Conservation (phyloP, 2,888 invertebrate genomes). For the Caenorhabditis sp. region DNA sequence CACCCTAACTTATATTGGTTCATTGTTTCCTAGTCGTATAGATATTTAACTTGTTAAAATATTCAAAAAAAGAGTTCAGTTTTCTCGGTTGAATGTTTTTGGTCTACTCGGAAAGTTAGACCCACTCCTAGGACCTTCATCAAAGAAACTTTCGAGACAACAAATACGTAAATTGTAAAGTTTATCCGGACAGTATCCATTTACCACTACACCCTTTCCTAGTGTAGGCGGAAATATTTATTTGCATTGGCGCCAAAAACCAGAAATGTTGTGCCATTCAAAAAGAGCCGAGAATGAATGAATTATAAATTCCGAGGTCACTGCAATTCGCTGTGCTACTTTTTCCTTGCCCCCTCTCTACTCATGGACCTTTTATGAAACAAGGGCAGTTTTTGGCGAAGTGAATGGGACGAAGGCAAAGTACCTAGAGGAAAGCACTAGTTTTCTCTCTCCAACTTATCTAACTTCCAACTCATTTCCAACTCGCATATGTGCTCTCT, state of each 20-base stretch:
- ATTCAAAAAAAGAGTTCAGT: too few species aligned
- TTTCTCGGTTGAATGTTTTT: too few species aligned
- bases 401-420: conserved; percentile 21
- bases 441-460: conserved; percentile 36
- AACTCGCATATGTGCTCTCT: conserved; percentile 53
- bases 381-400: conserved; percentile 46
- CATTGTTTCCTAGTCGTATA: too few species aligned
- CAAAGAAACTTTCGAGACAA: neutral
- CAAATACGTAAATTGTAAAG: neutral
- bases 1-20: neutral
- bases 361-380: conserved; percentile 54
- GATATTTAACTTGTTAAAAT: too few species aligned
- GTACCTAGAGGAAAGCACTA: conserved; percentile 37
- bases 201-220: neutral
- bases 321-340: conserved; percentile 26
- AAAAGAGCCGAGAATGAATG: conserved; percentile 9
- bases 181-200: neutral
- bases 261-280: conserved; percentile 37
- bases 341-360: neutral
- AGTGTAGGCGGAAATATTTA: conserved; percentile 38
- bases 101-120: neutral
- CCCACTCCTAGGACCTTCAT: neutral
- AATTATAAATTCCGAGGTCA: conserved; percentile 57
- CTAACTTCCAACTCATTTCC: conserved; percentile 51
- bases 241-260: conserved; percentile 20